Conservation (phyloP, 2,797 vertebrate genomes). For the Scyliorhinus canicula region DNA sequence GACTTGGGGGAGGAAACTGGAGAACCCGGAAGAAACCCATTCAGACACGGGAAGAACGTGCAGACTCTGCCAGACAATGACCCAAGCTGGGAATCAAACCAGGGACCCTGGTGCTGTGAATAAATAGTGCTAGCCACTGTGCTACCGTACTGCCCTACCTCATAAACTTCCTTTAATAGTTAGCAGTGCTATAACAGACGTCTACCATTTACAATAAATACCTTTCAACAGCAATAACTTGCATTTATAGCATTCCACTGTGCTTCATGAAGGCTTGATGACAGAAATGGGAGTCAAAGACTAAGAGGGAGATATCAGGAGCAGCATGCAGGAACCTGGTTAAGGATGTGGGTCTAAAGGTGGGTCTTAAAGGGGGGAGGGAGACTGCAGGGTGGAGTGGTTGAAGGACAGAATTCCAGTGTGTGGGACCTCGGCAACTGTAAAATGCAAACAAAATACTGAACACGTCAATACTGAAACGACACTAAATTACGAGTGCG, state of each 20-base stretch:
- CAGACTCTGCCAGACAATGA: no score
- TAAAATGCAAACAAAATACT: background rate
- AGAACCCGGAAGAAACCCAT: no score
- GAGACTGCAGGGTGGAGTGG: background rate
- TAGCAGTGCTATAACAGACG: background rate
- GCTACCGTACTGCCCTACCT: no score
- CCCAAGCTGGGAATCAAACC: no score
- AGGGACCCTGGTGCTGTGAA: no score
- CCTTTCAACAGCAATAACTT: background rate
- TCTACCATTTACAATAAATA: background rate
- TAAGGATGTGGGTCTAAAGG: background rate
- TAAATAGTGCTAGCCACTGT: no score
- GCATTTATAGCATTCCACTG: background rate
- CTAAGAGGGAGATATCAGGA: background rate
- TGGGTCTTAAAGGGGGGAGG: background rate
- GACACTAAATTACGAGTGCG: background rate
- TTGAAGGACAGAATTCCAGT: background rate
- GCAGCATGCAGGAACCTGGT: background rate
- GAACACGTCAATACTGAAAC: background rate
- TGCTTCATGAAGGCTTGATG: background rate
- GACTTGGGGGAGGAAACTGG: no score
- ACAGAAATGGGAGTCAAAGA: background rate
- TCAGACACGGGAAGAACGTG: no score
- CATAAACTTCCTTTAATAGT: background rate
- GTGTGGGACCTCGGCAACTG: background rate